phyloP scores from a whole-genome alignment of 2,888 invertebrate genomes.

The Rotaria macrura region DNA sequence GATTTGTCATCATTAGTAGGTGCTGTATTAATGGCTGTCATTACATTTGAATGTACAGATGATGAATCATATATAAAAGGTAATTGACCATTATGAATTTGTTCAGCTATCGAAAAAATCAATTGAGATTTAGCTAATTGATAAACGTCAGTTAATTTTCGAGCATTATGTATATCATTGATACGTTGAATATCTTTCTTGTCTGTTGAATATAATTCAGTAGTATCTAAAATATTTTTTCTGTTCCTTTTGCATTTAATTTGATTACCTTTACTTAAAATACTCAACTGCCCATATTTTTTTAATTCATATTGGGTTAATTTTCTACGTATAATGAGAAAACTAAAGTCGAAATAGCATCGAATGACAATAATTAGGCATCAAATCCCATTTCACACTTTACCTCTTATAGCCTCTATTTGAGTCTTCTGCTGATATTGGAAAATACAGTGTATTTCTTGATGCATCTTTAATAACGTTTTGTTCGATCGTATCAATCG shows the following conservation, averaged over 20 bases:
- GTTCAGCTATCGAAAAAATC: not conserved
- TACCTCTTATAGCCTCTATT: not conserved
- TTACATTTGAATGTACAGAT: not conserved
- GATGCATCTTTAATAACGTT: not conserved
- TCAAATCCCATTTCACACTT: not conserved
- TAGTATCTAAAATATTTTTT: too few relatives aligned
- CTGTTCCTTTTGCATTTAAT: too few relatives aligned
- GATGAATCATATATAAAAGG: not conserved
- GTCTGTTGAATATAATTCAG: too few relatives aligned
- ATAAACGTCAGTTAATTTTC: not conserved
- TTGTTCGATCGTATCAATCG: not conserved
- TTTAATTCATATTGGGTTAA: not conserved
- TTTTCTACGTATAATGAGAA: not conserved
- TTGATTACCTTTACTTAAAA: too few relatives aligned
- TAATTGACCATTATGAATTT: not conserved
- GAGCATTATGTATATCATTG: not conserved
- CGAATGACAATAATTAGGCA: not conserved
- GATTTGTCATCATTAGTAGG: not conserved
- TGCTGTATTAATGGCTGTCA: not conserved
- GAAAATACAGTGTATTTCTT: not conserved
- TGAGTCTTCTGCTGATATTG: not conserved
- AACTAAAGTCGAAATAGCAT: not conserved
- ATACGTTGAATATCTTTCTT: not conserved
- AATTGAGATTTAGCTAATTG: not conserved
- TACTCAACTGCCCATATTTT: not conserved